These are phyloP conservation scores for Crotalus tigris DNA, from an alignment of 2,113 vertebrate genomes.

Conservation along the genomic window DNA sequence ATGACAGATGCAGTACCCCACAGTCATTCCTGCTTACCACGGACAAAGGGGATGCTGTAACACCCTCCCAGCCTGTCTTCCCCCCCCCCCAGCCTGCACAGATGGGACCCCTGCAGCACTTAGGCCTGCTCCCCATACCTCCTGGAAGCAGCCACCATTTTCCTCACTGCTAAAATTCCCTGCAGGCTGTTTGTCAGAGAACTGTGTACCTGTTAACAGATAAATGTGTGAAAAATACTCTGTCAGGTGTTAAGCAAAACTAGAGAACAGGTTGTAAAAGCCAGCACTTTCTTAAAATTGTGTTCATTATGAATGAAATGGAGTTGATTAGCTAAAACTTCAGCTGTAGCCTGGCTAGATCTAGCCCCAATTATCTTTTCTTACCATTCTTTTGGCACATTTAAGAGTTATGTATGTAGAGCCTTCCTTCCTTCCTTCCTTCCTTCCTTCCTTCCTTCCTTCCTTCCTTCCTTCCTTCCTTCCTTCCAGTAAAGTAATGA, in stretches of 20 bases:
- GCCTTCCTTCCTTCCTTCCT: not conserved
- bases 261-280: not conserved
- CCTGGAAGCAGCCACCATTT: not conserved
- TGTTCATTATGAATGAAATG: conserved; percentile 10
- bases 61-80: not conserved
- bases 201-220: not conserved
- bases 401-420: not conserved
- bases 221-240: conserved; percentile 1
- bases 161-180: not conserved
- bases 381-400: not conserved
- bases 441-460: no score
- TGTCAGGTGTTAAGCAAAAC: conserved; percentile 1
- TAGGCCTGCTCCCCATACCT: not conserved
- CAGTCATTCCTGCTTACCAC: not conserved
- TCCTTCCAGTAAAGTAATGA: not conserved
- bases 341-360: not conserved
- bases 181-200: not conserved
- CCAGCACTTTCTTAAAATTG: not conserved
- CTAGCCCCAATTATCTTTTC: not conserved
- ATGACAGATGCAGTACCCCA: not conserved
- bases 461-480: not conserved
- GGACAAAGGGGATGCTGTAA: not conserved
- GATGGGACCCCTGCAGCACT: not conserved
- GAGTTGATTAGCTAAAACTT: not conserved
- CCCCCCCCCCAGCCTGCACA: not conserved